Percentiles rank a stretch among this genome's conserved stretches.
phyloP scores from a whole-genome alignment of 1,140 invertebrate species.

The Battus philenor region DNA sequence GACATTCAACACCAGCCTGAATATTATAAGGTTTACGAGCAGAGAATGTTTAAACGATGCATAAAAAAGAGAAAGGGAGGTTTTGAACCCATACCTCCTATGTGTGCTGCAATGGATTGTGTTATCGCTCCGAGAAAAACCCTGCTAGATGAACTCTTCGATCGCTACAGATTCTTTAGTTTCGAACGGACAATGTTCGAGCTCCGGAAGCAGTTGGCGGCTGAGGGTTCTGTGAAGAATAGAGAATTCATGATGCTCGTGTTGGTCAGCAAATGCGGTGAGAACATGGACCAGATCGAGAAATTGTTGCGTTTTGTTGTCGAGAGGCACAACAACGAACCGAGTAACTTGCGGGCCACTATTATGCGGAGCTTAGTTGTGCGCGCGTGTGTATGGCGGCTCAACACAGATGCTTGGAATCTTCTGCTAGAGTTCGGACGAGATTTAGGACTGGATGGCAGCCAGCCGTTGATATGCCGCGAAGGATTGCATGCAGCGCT shows the following conservation, averaged over 20 bases:
- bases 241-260: constrained; percentile 47
- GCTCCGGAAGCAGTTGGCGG: constrained; percentile 28
- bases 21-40: constrained; percentile 4
- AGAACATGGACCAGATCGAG: constrained; percentile 27
- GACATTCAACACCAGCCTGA: constrained; percentile 20
- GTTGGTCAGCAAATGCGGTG: constrained; percentile 51
- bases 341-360: constrained; percentile 36
- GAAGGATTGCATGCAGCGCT: constrained; percentile 50
- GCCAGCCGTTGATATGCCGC: constrained; percentile 23
- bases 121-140: constrained; percentile 4
- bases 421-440: constrained; percentile 33
- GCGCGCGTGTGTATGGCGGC: constrained; percentile 39
- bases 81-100: neutral
- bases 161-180: constrained; percentile 39
- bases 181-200: constrained; percentile 43
- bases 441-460: constrained; percentile 42
- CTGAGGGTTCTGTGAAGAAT: constrained; percentile 32
- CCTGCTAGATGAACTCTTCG: constrained; percentile 35
- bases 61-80: neutral
- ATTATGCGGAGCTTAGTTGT: constrained; percentile 45
- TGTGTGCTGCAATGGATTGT: too few species aligned
- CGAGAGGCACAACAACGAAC: constrained; percentile 38
- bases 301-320: constrained; percentile 34
- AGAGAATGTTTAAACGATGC: neutral
- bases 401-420: constrained; percentile 36